Evolutionary conservation across 2,113 vertebrate species (phyloP), one percentile per base, ranked within the genome.

Genomic region (Egretta garzetta): DNA sequence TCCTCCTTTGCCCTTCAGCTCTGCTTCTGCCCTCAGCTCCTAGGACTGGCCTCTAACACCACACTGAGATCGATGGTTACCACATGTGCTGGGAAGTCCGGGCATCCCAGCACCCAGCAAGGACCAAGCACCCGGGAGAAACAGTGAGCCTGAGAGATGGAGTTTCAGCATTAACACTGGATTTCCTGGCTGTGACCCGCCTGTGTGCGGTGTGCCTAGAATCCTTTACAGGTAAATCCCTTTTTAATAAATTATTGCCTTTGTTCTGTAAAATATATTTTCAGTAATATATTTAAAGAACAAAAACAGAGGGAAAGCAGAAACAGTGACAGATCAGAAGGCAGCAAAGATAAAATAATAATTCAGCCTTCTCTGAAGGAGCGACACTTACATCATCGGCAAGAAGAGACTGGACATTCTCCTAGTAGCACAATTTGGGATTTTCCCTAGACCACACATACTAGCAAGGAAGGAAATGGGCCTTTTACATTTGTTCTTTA

Each of bases 381-480:
- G 23, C 39, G 90, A 68, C 15, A 55, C 35, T 88, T 90, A 79
- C 3, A 80, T 71, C 59, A 81, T 22, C 9, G 11, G 47, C 60
- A 84, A 84, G 53, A 86, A 90, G 72, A 86, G 60, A 75, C 43
- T 37, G 87, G 73, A 79, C 33, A 79, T 64, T 55, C 68, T 89
- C 39, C 52, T 64, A 56, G 10, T 49, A 86, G 45, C 59, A 70
- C 32, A 71, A 14, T 75, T 91, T 8, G 4, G 52, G 56, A 81
- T 68, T 87, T 96, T 86, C 91, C 72, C 72, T 86, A 58, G 73
- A 93, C 81, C 73, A 97, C 73, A 85, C 64, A 64, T 59, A 74
- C 28, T 55, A 89, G 56, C 52, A 86, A 93, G 50, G 64, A 93
- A 87, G 95, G 90, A 94, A 94, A 82, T 3, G 4, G 53, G 66